Percentiles rank a stretch among this genome's conserved stretches.
Evolutionary conservation across 2,113 vertebrate species (phyloP).

Genomic region (Rhinolophus sinicus): DNA sequence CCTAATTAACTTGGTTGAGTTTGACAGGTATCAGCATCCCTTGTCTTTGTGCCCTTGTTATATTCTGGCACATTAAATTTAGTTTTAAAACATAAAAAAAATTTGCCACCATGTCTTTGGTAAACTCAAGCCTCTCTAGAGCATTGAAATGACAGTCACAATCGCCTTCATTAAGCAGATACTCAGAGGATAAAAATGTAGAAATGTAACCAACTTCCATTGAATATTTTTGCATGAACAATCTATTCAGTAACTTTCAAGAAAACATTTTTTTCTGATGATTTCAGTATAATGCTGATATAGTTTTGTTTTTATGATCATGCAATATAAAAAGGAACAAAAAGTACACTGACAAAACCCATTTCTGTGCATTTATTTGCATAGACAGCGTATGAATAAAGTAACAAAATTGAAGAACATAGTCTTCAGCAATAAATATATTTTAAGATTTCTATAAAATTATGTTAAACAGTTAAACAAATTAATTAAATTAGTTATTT

Average conservation of each 20-base stretch:
- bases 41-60: conserved; percentile 45
- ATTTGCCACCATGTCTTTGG: background rate
- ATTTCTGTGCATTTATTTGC: background rate
- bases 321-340: background rate
- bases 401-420: background rate
- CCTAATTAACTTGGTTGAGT: conserved; percentile 60
- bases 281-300: background rate
- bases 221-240: conserved; percentile 2
- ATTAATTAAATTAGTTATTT: background rate
- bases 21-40: conserved; percentile 57
- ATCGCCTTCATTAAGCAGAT: conserved; percentile 28
- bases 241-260: background rate
- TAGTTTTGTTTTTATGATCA: background rate
- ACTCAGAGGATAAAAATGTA: background rate
- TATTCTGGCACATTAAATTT: conserved; percentile 60
- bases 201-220: background rate
- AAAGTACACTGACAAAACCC: background rate
- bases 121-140: background rate
- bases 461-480: background rate
- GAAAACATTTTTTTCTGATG: background rate
- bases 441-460: background rate
- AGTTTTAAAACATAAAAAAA: conserved; percentile 49
- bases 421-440: background rate
- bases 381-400: background rate
- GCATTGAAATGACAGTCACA: background rate